Base-by-base conservation (phyloP, 2,888 invertebrate genomes). In the Empis livida region DNA sequence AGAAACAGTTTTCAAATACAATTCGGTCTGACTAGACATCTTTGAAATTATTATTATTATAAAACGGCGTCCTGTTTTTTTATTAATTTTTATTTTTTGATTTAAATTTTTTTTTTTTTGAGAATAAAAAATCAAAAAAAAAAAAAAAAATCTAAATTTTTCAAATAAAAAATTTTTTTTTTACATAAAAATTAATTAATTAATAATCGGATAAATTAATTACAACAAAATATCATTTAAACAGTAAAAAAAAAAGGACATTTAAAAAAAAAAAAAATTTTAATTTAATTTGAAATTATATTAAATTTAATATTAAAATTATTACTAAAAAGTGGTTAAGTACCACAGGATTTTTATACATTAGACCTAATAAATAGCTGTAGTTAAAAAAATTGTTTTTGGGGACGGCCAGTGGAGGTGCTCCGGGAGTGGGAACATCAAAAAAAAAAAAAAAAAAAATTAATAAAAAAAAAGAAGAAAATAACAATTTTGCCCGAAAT, bases 331-430 rank as follows among this genome's bases (percentile, higher is more conserved):
- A 8, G 23, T 27, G 23, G 23, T 27, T 27, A 27, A 27, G 9
- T 27, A 27, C 23, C 23, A 27, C 23, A 27, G 6, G 23, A 27
- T 6, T 27, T 27, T 27, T 27, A 27, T 27, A 27, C 8, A 27
- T 27, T 27, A 27, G 23, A 5, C 8, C 9, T 35, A 44, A 27
- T 27, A 20, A 27, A 40, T 45, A 40, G 15, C 13, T 39, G 16
- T 42, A 43, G 30, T 27, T 8, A 27, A 5, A 8, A 27, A 27
- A 27, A 8, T 27, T 5, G 5, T 27, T 27, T 27, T 27, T 27
- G 23, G 23, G 67, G 65, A 64, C 61, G 67, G 67, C 67, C 68
- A 59, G 61, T 65, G 65, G 67, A 67, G 68, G 67, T 67, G 66
- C 61, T 65, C 59, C 61, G 66, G 64, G 61, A 59, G 67, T 65